These are phyloP conservation scores for Pseudomyrmex gracilis DNA, from an alignment of 1,140 invertebrate species.

Conservation along the genomic window DNA sequence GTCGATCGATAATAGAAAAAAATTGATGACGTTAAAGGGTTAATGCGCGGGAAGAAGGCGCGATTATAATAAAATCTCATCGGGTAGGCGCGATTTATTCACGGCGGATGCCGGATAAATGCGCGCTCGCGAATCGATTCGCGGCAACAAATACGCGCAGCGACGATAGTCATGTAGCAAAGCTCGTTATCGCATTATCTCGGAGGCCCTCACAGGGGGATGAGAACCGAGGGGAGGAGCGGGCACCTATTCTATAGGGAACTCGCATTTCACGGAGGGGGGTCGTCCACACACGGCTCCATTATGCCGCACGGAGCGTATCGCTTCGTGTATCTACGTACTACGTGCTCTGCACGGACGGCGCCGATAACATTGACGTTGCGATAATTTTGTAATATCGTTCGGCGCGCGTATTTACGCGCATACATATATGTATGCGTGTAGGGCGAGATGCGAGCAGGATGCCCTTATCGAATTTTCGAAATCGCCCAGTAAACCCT, in stretches of 20 bases:
- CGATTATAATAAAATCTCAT: slow-evolving; percentile 60
- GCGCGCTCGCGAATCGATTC: slow-evolving; percentile 63
- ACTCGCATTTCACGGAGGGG: slow-evolving; percentile 74
- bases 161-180: slow-evolving; percentile 72
- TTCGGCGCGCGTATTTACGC: slow-evolving; percentile 17
- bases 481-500: slow-evolving; percentile 13
- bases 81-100: slow-evolving; percentile 67
- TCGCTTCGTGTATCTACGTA: slow-evolving; percentile 79
- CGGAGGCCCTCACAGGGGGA: slow-evolving; percentile 70
- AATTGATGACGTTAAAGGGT: slow-evolving; percentile 1
- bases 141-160: slow-evolving; percentile 63
- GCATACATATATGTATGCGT: not conserved
- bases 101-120: slow-evolving; percentile 11
- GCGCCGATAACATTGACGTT: slow-evolving; percentile 80
- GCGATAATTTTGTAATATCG: slow-evolving; percentile 82
- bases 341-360: slow-evolving; percentile 71
- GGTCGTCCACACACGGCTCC: slow-evolving; percentile 66
- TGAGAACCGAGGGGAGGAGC: too few relatives aligned
- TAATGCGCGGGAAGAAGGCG: not conserved
- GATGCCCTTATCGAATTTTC: slow-evolving; percentile 51
- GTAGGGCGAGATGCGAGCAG: not conserved
- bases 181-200: slow-evolving; percentile 81
- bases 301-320: slow-evolving; percentile 75
- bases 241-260: slow-evolving; percentile 78
- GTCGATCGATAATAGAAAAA: not conserved